phyloP scores from a whole-genome alignment of 64 coral and sea anemone species.

The Astreopora myriophthalma region DNA sequence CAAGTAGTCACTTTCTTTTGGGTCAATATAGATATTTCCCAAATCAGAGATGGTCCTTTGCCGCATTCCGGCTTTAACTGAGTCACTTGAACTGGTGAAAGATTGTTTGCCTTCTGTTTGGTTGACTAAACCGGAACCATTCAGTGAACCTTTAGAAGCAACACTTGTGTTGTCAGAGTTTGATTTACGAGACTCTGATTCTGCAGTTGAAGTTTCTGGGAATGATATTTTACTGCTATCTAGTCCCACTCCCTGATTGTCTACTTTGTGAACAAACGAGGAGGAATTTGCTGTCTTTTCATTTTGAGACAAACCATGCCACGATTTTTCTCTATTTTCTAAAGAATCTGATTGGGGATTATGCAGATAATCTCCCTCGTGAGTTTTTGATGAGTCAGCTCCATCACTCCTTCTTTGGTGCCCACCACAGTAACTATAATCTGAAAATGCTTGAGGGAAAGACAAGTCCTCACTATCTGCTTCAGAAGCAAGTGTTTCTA shows the following conservation, averaged over 20 bases:
- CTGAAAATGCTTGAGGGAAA: slow-evolving; percentile 85
- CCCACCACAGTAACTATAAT: slow-evolving; percentile 5
- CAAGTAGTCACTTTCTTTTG: slow-evolving; percentile 80
- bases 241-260: not conserved
- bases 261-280: not conserved
- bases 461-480: slow-evolving; percentile 70
- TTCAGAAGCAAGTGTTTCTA: slow-evolving; percentile 87
- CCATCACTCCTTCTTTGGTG: not conserved
- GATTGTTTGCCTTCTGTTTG: not conserved
- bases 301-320: too few species aligned
- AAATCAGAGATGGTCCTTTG: slow-evolving; percentile 42
- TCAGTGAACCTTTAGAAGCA: not conserved
- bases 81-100: not conserved
- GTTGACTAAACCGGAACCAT: not conserved
- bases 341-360: not conserved
- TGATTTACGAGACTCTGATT: not conserved
- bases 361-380: not conserved
- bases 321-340: not conserved
- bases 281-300: not conserved
- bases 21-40: slow-evolving; percentile 10
- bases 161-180: not conserved
- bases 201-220: too few species aligned
- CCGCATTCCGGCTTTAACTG: not conserved
- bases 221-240: not conserved
- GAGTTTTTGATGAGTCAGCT: not conserved